Evolutionary conservation across 2,113 vertebrate genomes (phyloP).

Genomic region (Cygnus buccinator): DNA sequence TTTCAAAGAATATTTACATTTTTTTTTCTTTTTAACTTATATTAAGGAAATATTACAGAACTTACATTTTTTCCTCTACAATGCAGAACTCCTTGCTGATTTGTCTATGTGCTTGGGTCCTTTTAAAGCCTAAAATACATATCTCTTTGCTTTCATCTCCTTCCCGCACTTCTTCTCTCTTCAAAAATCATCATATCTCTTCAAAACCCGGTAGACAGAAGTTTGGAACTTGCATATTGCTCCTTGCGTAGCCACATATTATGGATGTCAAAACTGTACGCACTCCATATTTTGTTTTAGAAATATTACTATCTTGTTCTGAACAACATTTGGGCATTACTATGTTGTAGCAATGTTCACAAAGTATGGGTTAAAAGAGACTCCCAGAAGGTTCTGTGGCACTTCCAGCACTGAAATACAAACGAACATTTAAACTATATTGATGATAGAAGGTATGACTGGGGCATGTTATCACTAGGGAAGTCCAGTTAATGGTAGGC

Average conservation of each 20-base stretch:
- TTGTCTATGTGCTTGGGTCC: not conserved
- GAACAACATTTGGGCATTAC: not conserved
- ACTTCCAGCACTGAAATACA: not conserved
- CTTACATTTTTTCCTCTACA: not conserved
- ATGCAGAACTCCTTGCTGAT: not conserved
- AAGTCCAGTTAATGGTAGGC: not conserved
- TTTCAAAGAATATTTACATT: not conserved
- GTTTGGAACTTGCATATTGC: not conserved
- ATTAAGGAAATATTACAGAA: not conserved
- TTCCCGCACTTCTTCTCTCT: not conserved
- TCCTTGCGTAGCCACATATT: not conserved
- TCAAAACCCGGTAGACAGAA: not conserved
- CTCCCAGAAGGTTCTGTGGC: not conserved
- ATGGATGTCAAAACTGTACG: not conserved
- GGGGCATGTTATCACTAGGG: not conserved
- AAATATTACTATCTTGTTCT: not conserved
- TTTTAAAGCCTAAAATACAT: not conserved
- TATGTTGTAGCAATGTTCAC: not conserved
- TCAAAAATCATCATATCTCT: not conserved
- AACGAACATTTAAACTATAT: not conserved
- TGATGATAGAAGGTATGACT: not conserved
- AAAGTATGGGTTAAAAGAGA: not conserved
- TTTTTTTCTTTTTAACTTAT: not conserved
- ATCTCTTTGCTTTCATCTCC: not conserved
- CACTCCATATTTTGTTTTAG: not conserved